Evolutionary conservation across 2,797 vertebrate species (phyloP).

Genomic region (Pteronotus mesoamericanus): DNA sequence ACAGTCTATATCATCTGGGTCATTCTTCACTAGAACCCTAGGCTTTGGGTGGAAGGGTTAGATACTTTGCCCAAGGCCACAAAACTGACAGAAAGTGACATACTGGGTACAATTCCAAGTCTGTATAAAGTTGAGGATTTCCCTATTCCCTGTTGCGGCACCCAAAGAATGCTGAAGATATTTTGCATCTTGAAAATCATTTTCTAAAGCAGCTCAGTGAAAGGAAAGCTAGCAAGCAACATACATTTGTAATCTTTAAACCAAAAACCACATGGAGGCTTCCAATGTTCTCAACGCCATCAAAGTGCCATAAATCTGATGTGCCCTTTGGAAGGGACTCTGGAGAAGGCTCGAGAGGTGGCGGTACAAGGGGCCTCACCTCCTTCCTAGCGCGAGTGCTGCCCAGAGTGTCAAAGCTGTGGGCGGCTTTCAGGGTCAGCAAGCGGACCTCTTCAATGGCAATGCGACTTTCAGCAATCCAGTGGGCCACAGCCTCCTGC

Average conservation of each 20-base stretch:
- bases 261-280: neutral
- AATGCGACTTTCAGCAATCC: constrained; percentile 93
- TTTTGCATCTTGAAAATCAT: neutral
- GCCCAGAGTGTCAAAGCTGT: constrained; percentile 85
- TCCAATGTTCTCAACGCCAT: neutral
- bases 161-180: neutral
- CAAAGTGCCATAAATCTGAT: neutral
- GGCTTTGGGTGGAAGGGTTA: neutral
- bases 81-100: neutral
- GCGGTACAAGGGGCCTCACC: constrained; percentile 73
- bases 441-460: constrained; percentile 92
- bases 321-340: neutral
- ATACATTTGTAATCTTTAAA: neutral
- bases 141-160: neutral
- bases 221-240: neutral
- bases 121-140: neutral
- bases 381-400: constrained; percentile 89
- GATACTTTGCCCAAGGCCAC: neutral
- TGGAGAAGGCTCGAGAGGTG: neutral
- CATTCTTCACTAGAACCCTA: neutral
- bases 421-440: constrained; percentile 89
- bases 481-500: constrained; percentile 93
- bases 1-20: neutral
- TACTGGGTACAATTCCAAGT: neutral
- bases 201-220: neutral